phyloP scores from a whole-genome alignment of 2,888 invertebrate genomes.

The Leuctra nigra region DNA sequence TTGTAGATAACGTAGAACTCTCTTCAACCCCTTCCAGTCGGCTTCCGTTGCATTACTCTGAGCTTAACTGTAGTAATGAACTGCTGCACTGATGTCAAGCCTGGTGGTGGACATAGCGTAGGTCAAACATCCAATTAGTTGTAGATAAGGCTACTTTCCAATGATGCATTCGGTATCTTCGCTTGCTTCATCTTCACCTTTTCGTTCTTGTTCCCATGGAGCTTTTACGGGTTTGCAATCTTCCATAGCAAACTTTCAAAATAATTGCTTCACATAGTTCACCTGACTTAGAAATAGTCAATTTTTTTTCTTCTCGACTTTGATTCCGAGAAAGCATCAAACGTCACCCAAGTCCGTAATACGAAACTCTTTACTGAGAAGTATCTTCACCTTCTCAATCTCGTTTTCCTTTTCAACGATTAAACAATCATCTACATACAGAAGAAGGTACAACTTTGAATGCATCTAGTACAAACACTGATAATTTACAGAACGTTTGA shows the following conservation, averaged over 20 bases:
- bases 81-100: constrained; percentile 22
- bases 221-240: constrained; percentile 31
- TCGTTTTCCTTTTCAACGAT: background rate
- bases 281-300: constrained; percentile 31
- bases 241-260: constrained; percentile 32
- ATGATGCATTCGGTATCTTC: background rate
- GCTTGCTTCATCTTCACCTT: background rate
- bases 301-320: constrained; percentile 20
- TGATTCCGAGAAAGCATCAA: constrained; percentile 8
- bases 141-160: background rate
- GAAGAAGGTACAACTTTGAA: background rate
- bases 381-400: background rate
- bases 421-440: background rate
- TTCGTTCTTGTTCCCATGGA: constrained; percentile 28
- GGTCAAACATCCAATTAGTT: constrained; percentile 13
- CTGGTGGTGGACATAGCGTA: constrained; percentile 22
- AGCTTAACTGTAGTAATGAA: constrained; percentile 12
- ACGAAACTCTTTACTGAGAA: constrained; percentile 4
- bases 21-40: constrained; percentile 24
- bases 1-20: constrained; percentile 26
- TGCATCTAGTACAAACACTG: background rate
- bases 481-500: too few species aligned
- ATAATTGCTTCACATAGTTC: constrained; percentile 30
- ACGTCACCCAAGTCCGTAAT: too few species aligned
- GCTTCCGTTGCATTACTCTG: constrained; percentile 25